phyloP scores from a whole-genome alignment of 2,113 vertebrate genomes.

The Menidia beryllina region DNA sequence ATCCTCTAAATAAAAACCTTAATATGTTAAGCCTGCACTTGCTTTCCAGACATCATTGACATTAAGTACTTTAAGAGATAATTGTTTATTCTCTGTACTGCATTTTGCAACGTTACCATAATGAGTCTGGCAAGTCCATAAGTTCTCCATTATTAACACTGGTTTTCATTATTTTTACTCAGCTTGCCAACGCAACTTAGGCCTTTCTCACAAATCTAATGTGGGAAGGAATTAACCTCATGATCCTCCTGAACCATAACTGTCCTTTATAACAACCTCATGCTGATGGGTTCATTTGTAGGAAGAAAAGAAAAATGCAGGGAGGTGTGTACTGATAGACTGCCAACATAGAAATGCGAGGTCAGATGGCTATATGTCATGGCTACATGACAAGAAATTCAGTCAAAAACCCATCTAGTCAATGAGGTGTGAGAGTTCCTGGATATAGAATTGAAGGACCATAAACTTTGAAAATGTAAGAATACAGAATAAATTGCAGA shows the following conservation, averaged over 20 bases:
- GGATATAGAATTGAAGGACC: not conserved
- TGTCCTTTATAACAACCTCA: slow-evolving; percentile 12
- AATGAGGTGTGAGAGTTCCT: slow-evolving; percentile 3
- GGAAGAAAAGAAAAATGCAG: slow-evolving; percentile 5
- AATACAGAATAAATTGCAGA: not conserved
- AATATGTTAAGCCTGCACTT: no score
- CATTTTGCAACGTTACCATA: slow-evolving; percentile 19
- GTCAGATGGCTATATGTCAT: slow-evolving; percentile 5
- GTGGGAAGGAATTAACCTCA: slow-evolving; percentile 16
- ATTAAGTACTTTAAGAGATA: no score
- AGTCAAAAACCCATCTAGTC: slow-evolving; percentile 9
- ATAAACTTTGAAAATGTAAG: not conserved
- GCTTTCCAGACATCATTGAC: slow-evolving; percentile 30
- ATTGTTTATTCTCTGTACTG: slow-evolving; percentile 12
- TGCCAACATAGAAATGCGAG: not conserved
- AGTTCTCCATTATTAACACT: not conserved
- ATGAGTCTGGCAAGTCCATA: slow-evolving; percentile 7
- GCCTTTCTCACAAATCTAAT: slow-evolving; percentile 6
- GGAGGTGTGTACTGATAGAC: slow-evolving; percentile 6
- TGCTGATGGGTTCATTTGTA: slow-evolving; percentile 25
- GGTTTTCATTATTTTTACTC: slow-evolving; percentile 18
- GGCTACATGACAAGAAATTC: slow-evolving; percentile 7
- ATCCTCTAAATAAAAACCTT: not conserved
- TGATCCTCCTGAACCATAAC: slow-evolving; percentile 12
- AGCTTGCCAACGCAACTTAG: slow-evolving; percentile 14